phyloP scores from a whole-genome alignment of 2,797 vertebrate genomes.

The Sitta carolinensis region DNA sequence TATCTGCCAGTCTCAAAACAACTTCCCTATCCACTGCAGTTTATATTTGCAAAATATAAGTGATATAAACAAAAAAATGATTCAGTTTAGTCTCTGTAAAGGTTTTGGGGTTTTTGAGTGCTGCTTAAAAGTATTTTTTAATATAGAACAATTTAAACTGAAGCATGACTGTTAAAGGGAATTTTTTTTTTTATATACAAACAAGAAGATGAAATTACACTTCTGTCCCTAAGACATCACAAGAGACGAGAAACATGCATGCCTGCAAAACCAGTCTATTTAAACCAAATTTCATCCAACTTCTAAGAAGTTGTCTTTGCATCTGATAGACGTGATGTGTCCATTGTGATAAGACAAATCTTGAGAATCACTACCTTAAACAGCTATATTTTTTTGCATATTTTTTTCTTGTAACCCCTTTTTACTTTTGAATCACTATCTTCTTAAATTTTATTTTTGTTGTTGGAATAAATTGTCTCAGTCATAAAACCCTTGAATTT shows the following conservation, averaged over 20 bases:
- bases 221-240: not conserved
- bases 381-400: not conserved
- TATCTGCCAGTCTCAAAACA: not conserved
- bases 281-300: not conserved
- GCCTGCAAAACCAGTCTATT: not conserved
- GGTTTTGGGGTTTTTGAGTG: fast-evolving
- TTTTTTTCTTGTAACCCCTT: not conserved
- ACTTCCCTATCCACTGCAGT: not conserved
- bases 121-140: not conserved
- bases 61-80: not conserved
- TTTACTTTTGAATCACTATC: not conserved
- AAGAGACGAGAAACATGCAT: not conserved
- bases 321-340: not conserved
- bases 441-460: not conserved
- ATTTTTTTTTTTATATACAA: not conserved
- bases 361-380: not conserved
- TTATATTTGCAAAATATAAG: not conserved
- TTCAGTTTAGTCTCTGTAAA: not conserved
- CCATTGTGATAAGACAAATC: not conserved
- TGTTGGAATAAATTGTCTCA: not conserved
- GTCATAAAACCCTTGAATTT: not conserved
- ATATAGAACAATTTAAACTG: not conserved
- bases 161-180: not conserved
- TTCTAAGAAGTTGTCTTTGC: not conserved
- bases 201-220: not conserved